phyloP scores from a whole-genome alignment of 2,888 invertebrate genomes.

The Amiota communis region DNA sequence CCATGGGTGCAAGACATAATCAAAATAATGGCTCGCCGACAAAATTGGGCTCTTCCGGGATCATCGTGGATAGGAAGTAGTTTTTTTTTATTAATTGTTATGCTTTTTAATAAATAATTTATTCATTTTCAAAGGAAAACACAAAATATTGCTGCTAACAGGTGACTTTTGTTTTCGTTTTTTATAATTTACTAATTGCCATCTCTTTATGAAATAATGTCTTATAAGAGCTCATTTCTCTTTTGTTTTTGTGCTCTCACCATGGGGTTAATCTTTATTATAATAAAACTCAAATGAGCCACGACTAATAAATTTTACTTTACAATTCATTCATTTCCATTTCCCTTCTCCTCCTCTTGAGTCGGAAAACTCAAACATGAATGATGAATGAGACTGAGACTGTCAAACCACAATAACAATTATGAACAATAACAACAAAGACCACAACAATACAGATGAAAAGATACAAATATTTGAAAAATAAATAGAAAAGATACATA shows the following conservation, averaged over 20 bases:
- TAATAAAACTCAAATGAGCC: conserved; percentile 53
- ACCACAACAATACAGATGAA: conserved; percentile 29
- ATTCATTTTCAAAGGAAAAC: too few species aligned
- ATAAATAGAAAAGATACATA: neutral
- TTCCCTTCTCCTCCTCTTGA: too few species aligned
- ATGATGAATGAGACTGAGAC: conserved; percentile 31
- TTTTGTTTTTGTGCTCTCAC: conserved; percentile 12
- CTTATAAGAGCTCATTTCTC: neutral
- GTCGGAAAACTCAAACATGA: too few species aligned
- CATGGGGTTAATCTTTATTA: conserved; percentile 46
- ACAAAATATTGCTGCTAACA: conserved; percentile 49
- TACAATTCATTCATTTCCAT: conserved; percentile 33
- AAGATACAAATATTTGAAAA: conserved; percentile 3
- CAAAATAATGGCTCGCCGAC: too few species aligned
- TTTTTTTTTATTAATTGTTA: too few species aligned
- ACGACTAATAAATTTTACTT: conserved; percentile 62
- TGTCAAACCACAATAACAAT: conserved; percentile 34
- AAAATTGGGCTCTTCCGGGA: too few species aligned
- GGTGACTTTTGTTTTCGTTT: conserved; percentile 47
- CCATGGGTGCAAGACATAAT: too few species aligned
- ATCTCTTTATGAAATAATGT: neutral
- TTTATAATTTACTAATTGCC: neutral
- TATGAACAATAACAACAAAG: conserved; percentile 36
- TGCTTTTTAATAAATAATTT: too few species aligned
- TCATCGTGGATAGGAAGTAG: too few species aligned